Evolutionary conservation across 2,888 invertebrate genomes (phyloP).

Genomic region (Minunthozetes semirufus): DNA sequence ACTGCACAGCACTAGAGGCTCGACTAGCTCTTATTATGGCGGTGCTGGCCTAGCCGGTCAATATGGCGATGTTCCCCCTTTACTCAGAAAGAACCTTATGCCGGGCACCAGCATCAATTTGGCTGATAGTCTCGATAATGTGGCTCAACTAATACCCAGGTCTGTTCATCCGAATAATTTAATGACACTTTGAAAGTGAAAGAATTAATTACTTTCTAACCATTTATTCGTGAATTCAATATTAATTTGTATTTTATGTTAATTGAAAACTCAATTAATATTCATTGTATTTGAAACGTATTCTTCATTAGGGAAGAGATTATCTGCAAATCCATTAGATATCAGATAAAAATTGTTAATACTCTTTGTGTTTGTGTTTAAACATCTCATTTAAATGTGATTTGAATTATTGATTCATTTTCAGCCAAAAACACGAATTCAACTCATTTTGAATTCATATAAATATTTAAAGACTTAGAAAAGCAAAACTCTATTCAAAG

Average conservation of each 20-base stretch:
- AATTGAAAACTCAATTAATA: not conserved
- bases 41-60: constrained; percentile 42
- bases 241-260: not conserved
- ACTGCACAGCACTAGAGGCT: constrained; percentile 15
- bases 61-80: constrained; percentile 45
- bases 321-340: no score
- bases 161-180: constrained; percentile 47
- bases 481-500: no score
- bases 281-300: not conserved
- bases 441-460: no score
- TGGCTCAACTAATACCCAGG: constrained; percentile 88
- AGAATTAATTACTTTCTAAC: no score
- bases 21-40: constrained; percentile 29
- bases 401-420: no score
- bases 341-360: no score
- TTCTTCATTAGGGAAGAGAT: not conserved
- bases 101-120: constrained; percentile 76
- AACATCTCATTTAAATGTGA: no score
- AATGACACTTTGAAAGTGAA: not conserved
- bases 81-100: constrained; percentile 53
- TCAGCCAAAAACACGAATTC: no score
- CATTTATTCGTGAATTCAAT: not conserved
- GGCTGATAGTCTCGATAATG: constrained; percentile 81
- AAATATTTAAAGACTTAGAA: no score
- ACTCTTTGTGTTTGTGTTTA: no score